phyloP scores from a whole-genome alignment of 92 coral and sea anemone genomes.

The Phenganax subtilis region DNA sequence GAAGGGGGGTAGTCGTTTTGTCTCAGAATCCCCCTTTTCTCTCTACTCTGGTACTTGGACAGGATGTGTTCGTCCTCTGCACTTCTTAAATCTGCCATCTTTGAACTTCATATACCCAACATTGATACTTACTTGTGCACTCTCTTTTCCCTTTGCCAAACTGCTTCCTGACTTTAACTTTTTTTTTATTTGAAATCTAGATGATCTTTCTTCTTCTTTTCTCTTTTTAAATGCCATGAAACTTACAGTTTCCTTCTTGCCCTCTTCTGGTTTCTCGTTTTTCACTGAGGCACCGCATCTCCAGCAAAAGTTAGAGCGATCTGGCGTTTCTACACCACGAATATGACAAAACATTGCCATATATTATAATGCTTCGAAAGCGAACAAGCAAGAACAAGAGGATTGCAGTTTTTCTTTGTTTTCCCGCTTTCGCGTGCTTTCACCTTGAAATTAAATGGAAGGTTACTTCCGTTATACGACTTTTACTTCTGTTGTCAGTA shows the following conservation, averaged over 20 bases:
- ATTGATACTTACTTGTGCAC: constrained; percentile 9
- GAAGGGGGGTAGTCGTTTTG: too few species aligned
- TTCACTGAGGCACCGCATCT: not conserved
- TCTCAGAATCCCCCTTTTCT: too few species aligned
- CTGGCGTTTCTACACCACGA: not conserved
- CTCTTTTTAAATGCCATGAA: constrained; percentile 45
- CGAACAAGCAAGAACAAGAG: too few species aligned
- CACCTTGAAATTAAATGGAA: too few species aligned
- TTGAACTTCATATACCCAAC: constrained; percentile 29
- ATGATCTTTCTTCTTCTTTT: constrained; percentile 54
- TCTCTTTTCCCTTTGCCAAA: not conserved
- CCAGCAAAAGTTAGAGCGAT: not conserved
- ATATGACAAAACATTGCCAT: not conserved
- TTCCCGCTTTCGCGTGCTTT: too few species aligned
- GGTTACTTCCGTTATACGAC: too few species aligned
- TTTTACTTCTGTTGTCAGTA: too few species aligned
- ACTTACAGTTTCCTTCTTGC: not conserved
- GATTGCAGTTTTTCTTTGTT: too few species aligned
- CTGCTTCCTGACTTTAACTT: not conserved
- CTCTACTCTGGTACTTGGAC: constrained; percentile 1
- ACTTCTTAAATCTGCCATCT: constrained; percentile 17
- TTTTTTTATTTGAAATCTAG: constrained; percentile 52
- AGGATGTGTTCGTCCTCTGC: constrained; percentile 29
- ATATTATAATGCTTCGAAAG: too few species aligned
- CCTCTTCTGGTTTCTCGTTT: not conserved